Conservation (phyloP, 2,113 vertebrate genomes). For the Caretta caretta region DNA sequence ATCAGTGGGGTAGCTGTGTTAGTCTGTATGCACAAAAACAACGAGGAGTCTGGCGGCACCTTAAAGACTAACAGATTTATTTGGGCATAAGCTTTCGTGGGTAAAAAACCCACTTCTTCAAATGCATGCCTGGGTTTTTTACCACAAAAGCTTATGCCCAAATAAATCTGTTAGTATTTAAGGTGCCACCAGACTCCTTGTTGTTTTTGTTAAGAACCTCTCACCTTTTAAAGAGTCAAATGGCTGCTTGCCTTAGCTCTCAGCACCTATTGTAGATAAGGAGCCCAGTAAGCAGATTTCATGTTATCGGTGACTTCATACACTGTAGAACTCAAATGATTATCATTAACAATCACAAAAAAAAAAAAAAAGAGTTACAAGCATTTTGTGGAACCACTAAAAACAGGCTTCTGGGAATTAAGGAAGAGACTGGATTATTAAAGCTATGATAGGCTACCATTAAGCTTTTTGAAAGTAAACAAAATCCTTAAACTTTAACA, state of each 20-base stretch:
- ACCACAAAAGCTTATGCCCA: too few relatives aligned
- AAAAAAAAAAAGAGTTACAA: background rate
- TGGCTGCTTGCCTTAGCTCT: background rate
- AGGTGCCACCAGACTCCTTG: too few relatives aligned
- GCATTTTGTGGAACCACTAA: background rate
- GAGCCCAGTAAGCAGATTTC: background rate
- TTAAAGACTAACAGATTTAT: too few relatives aligned
- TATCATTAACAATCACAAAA: background rate
- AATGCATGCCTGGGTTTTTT: too few relatives aligned
- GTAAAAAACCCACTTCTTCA: too few relatives aligned
- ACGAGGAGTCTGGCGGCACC: too few relatives aligned
- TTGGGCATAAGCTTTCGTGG: too few relatives aligned
- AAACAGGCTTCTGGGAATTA: background rate
- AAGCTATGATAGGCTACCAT: fast-evolving
- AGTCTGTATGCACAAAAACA: too few relatives aligned
- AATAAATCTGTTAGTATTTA: too few relatives aligned
- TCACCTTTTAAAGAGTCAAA: background rate
- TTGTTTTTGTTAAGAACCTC: background rate
- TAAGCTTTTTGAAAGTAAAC: background rate
- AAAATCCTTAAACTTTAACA: background rate
- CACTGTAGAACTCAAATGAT: background rate
- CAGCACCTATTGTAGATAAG: background rate
- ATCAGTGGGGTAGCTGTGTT: too few relatives aligned
- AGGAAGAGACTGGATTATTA: background rate
- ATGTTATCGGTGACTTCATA: background rate